Base-by-base conservation (phyloP, 2,888 invertebrate genomes). In the Noctua fimbriata region DNA sequence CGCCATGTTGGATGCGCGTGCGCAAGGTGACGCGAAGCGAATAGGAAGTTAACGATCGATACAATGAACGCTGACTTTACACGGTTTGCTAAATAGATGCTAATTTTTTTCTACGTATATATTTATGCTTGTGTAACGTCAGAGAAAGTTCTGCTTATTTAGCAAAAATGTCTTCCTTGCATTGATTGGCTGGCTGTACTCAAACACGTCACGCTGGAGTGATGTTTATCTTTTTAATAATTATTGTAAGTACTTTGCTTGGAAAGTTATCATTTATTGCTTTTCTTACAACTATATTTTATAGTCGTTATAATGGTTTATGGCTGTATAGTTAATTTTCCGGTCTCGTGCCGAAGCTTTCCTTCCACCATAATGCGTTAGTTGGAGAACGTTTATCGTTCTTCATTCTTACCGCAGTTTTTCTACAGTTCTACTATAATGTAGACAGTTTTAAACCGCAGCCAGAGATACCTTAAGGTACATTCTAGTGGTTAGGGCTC, bases 1-100 rank as follows among this genome's bases (percentile, higher is more conserved):
- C 91, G 91, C 91, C 93, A 92, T 93, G 89, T 93, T 92, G 90
- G 91, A 93, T 91, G 93, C 92, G 92, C 91, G 90, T 89, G 92
- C 91, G 91, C 92, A 92, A 91, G 91, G 92, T 93, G 93, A 94
- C 92, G 91, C 90, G 90, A 83, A 87, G 89, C 92, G 91, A 94
- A 95, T 94, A 93, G 93, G 92, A 92, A 94, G 93, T 93, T 95
- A 94, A 95, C 93, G 93, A 95, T 93, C 92, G 89, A 88, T 90
- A 94, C 93, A 94, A 93, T 91, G 88, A 87, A 83, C 85, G 90
- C 87, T 90, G 88, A 89, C 90, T 87, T 82, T 86, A 88, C 89
- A 90, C 90, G 85, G 81, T 86, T 89, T 88, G 90, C 92, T 93
- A 94, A 93, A 94, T 92, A 92, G 91, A 93, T 93, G 93, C 91